These are phyloP conservation scores for Limanda limanda DNA, from an alignment of 2,113 vertebrate genomes.

Conservation along the genomic window DNA sequence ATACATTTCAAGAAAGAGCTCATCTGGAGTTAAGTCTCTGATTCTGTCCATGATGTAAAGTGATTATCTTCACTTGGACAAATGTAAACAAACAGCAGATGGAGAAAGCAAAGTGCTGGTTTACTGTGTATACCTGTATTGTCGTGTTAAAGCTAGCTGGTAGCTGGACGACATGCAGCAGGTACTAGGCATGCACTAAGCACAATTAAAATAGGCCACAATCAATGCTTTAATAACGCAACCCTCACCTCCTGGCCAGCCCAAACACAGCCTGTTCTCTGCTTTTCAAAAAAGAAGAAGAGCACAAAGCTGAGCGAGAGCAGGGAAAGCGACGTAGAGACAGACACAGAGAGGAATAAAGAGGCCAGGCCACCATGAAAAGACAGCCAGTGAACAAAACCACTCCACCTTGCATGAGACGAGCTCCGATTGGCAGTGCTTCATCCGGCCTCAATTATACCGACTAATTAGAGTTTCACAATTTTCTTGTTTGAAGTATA, in stretches of 20 bases:
- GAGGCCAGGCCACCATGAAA: conserved; percentile 70
- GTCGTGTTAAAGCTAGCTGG: conserved; percentile 36
- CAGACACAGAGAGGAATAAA: conserved; percentile 53
- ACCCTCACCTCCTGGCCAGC: conserved; percentile 68
- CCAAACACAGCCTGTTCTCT: conserved; percentile 60
- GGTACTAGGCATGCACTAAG: conserved; percentile 44
- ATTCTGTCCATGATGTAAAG: neutral
- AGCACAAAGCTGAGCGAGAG: conserved; percentile 54
- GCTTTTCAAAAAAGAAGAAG: conserved; percentile 38
- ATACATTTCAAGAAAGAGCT: too few species aligned
- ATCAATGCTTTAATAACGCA: conserved; percentile 69
- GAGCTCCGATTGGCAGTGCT: conserved; percentile 79
- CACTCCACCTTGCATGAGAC: conserved; percentile 82
- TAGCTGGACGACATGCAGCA: conserved; percentile 23
- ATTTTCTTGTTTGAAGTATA: conserved; percentile 86
- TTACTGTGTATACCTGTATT: conserved; percentile 21
- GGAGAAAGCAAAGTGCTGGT: conserved; percentile 9
- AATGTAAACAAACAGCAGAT: conserved; percentile 53
- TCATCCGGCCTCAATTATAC: conserved; percentile 85
- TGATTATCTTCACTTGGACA: neutral
- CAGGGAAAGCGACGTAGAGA: conserved; percentile 29
- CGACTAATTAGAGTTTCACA: conserved; percentile 85
- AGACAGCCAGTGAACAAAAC: conserved; percentile 79
- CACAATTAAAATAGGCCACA: conserved; percentile 65
- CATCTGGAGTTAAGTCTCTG: neutral